These are phyloP conservation scores for Drosophila subobscura DNA, from an alignment of 1,140 invertebrate species.

Conservation along the genomic window DNA sequence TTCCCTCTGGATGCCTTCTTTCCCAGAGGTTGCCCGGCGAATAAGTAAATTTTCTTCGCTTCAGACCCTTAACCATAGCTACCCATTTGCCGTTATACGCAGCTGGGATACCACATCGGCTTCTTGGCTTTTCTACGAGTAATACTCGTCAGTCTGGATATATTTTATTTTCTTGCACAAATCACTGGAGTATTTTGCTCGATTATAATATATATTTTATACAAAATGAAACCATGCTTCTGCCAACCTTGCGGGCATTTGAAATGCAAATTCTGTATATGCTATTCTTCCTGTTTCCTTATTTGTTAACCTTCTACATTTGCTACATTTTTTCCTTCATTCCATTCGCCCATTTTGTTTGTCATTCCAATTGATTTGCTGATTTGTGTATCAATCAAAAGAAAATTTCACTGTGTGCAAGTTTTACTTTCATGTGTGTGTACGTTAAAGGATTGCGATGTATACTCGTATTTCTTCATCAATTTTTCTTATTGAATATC, in stretches of 20 bases:
- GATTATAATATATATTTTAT: constrained; percentile 38
- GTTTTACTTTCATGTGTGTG: constrained; percentile 49
- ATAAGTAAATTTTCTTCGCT: constrained; percentile 2
- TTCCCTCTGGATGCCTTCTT: constrained; percentile 7
- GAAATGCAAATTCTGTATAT: constrained; percentile 66
- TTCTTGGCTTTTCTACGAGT: constrained; percentile 6
- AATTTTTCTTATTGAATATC: constrained; percentile 29
- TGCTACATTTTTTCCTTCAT: neutral
- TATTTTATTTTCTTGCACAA: constrained; percentile 40
- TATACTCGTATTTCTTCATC: constrained; percentile 7
- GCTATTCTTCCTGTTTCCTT: constrained; percentile 9
- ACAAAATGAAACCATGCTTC: constrained; percentile 18
- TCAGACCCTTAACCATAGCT: neutral
- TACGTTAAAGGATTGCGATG: constrained; percentile 1
- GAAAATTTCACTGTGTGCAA: constrained; percentile 43
- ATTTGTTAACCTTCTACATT: neutral
- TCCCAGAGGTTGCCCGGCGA: neutral
- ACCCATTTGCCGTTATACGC: neutral
- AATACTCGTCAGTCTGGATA: constrained; percentile 19
- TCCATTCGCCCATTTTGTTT: constrained; percentile 15
- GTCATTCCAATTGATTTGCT: constrained; percentile 74
- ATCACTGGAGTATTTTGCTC: constrained; percentile 45
- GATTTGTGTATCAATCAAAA: constrained; percentile 70
- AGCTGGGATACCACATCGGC: constrained; percentile 26
- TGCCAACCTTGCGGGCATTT: constrained; percentile 40